These are phyloP conservation scores for Polyommatus icarus DNA, from an alignment of 2,888 invertebrate genomes.

Conservation along the genomic window DNA sequence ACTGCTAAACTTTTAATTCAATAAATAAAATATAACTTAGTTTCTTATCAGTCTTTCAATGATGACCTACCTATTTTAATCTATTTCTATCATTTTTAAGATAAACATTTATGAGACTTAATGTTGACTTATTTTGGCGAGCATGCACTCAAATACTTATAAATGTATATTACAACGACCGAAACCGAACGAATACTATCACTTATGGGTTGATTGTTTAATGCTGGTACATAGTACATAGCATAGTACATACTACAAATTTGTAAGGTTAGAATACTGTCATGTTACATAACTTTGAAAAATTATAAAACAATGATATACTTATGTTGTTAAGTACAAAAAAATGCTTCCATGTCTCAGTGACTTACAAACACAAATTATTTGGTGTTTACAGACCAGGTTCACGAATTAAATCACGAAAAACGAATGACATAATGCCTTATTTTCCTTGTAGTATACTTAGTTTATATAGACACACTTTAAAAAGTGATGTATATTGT, in stretches of 20 bases:
- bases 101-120: background rate
- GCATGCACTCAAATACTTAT: background rate
- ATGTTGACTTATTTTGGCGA: background rate
- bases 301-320: background rate
- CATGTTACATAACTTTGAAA: conserved; percentile 27
- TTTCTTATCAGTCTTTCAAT: background rate
- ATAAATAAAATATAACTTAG: background rate
- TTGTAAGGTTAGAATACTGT: conserved; percentile 27
- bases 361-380: background rate
- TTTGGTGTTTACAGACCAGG: background rate
- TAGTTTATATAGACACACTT: background rate
- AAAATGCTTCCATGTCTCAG: background rate
- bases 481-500: background rate
- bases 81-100: background rate
- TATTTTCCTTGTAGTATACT: background rate
- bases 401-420: background rate
- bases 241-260: background rate
- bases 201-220: background rate
- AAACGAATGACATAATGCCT: conserved; percentile 24
- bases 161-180: background rate
- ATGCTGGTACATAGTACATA: background rate
- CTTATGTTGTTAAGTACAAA: background rate
- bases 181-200: background rate
- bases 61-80: background rate
- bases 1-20: background rate